These are phyloP conservation scores for Cybosia mesomella DNA, from an alignment of 2,888 invertebrate species.

Conservation along the genomic window DNA sequence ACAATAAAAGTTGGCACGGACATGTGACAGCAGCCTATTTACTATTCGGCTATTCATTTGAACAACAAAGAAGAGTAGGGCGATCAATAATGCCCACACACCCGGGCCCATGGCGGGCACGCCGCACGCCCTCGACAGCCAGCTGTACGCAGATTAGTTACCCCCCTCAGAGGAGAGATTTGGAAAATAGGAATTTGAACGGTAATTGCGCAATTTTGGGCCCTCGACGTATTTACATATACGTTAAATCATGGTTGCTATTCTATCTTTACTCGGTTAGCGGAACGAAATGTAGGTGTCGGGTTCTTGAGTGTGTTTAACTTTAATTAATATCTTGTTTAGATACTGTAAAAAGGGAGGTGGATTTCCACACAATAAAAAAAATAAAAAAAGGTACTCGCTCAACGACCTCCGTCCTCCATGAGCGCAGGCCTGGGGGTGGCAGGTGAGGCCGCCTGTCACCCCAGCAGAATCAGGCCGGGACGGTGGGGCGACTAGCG, in stretches of 20 bases:
- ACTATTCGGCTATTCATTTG: slow-evolving; percentile 41
- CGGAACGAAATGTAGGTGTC: not conserved
- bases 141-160: slow-evolving; percentile 48
- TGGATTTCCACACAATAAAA: no score
- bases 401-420: no score
- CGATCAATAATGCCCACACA: slow-evolving; percentile 48
- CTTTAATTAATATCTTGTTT: not conserved
- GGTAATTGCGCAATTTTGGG: slow-evolving; percentile 37
- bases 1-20: slow-evolving; percentile 45
- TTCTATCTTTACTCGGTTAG: slow-evolving; percentile 11
- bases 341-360: not conserved
- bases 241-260: slow-evolving; percentile 10
- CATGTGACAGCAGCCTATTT: slow-evolving; percentile 38
- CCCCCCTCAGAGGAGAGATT: slow-evolving; percentile 37
- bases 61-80: slow-evolving; percentile 34
- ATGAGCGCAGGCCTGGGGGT: no score
- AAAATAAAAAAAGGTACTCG: no score
- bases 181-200: slow-evolving; percentile 47
- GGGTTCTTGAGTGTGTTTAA: not conserved
- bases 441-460: no score
- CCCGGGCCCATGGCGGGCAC: slow-evolving; percentile 14
- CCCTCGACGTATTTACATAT: slow-evolving; percentile 12
- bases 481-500: no score
- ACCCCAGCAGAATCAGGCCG: no score
- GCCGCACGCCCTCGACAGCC: slow-evolving; percentile 25